These are phyloP conservation scores for Macrotus californicus DNA, from an alignment of 2,113 vertebrate genomes.

Conservation along the genomic window DNA sequence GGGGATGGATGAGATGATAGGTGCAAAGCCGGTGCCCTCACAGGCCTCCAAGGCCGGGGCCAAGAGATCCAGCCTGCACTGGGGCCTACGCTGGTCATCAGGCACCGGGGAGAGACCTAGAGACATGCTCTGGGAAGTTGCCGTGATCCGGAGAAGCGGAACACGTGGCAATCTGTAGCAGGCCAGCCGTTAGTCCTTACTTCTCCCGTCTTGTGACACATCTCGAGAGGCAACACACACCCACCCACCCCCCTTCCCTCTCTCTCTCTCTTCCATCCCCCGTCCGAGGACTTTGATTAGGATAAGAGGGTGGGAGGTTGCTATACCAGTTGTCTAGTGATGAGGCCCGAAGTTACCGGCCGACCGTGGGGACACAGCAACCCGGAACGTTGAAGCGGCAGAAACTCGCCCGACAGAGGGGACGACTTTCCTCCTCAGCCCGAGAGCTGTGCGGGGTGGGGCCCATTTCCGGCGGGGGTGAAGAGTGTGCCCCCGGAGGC, in stretches of 20 bases:
- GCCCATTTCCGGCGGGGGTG: not conserved
- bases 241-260: no score
- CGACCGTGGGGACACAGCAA: not conserved
- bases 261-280: no score
- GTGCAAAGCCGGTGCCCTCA: not conserved
- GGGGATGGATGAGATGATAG: not conserved
- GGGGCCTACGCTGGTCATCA: not conserved
- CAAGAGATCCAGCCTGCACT: not conserved
- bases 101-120: not conserved
- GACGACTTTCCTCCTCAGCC: fast-evolving
- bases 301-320: not conserved
- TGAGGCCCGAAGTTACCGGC: not conserved
- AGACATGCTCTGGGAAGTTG: not conserved
- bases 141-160: not conserved
- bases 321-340: not conserved
- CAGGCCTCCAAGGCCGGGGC: not conserved
- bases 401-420: fast-evolving
- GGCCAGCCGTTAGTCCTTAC: not conserved
- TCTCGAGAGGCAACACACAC: not conserved
- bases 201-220: not conserved
- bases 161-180: not conserved
- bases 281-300: not conserved
- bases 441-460: fast-evolving
- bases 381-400: no score
- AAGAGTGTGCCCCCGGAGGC: no score